Evolutionary conservation across 2,797 vertebrate species (phyloP).

Genomic region (Rhinophrynus dorsalis): DNA sequence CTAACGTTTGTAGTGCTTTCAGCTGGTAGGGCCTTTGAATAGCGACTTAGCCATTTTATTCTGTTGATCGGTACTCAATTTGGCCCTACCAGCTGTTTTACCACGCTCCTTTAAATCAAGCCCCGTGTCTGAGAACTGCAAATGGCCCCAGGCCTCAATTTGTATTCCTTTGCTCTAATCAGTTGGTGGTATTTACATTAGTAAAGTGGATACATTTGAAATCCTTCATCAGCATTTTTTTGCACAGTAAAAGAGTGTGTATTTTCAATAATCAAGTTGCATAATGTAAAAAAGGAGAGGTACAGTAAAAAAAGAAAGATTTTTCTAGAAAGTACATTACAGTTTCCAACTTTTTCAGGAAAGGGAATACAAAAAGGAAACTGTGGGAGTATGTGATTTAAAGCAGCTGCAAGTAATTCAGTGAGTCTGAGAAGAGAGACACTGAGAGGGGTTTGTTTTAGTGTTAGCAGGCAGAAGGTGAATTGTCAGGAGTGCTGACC

Average conservation of each 20-base stretch:
- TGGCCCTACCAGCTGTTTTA: too few relatives aligned
- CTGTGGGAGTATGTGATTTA: slow-evolving; percentile 36
- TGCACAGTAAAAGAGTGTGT: background rate
- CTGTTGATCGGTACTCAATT: background rate
- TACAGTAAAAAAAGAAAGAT: background rate
- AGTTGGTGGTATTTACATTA: background rate
- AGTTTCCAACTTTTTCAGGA: slow-evolving; percentile 23
- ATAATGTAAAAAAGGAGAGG: background rate
- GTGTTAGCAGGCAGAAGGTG: slow-evolving; percentile 15
- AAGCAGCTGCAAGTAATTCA: slow-evolving; percentile 43
- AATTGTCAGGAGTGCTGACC: slow-evolving; percentile 41
- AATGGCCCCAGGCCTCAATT: background rate
- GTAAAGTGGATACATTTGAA: background rate
- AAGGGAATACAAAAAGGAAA: slow-evolving; percentile 45
- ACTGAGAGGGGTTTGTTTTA: slow-evolving; percentile 35
- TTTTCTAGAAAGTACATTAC: slow-evolving; percentile 9
- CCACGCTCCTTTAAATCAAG: too few relatives aligned
- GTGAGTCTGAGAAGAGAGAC: slow-evolving; percentile 20
- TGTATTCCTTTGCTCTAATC: background rate
- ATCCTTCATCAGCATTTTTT: slow-evolving; percentile 4
- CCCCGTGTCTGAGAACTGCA: too few relatives aligned
- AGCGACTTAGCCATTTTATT: too few relatives aligned
- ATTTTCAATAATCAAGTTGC: background rate
- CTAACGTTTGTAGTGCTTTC: too few relatives aligned
- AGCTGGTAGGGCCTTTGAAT: too few relatives aligned